Evolutionary conservation across 2,888 invertebrate species (phyloP), one percentile per base, ranked within the genome.

Genomic region (Iphiclides podalirius): DNA sequence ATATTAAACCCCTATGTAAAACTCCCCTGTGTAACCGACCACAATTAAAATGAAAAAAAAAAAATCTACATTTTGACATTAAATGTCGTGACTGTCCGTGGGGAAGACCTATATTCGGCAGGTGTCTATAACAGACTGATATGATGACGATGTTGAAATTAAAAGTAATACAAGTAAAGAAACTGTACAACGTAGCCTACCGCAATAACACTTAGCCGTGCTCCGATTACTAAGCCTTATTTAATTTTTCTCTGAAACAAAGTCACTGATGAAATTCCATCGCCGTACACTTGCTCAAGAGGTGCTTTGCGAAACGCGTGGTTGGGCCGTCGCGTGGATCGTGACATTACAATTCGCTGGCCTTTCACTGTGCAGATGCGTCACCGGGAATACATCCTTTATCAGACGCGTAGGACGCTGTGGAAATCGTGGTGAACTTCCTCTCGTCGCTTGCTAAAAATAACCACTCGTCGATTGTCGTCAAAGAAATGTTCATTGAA

Each of bases 221-320:
- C 36, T 50, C 28, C 36, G 45, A 34, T 43, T 49, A 7, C 26
- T 38, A 13, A 40, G 51, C n/a, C n/a, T n/a, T n/a, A n/a, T n/a
- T n/a, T n/a, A n/a, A 34, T 28, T 36, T 46, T 51, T 42, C 16
- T 42, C 17, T 69, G 66, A 71, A 70, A 75, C 73, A 78, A 75
- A 72, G 73, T 62, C 64, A 64, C 75, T 72, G 66, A 61, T 60
- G 72, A 74, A 76, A 77, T 64, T 59, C 67, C 74, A 74, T 75
- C 77, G 70, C 63, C 56, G 60, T 54, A 53, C 43, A 26, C 59
- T 83, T 82, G 70, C 79, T 55, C 62, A 79, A 81, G 66, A n/a
- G n/a, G n/a, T n/a, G 66, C 60, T 80, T 86, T 85, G 75, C 85
- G 83, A 84, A 83, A 87, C 70, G 59, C 63, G 63, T 72, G n/a